Percentiles rank a stretch among this genome's conserved stretches.
Conservation (phyloP, 2,113 vertebrate genomes). For the Variabilichromis moorii region DNA sequence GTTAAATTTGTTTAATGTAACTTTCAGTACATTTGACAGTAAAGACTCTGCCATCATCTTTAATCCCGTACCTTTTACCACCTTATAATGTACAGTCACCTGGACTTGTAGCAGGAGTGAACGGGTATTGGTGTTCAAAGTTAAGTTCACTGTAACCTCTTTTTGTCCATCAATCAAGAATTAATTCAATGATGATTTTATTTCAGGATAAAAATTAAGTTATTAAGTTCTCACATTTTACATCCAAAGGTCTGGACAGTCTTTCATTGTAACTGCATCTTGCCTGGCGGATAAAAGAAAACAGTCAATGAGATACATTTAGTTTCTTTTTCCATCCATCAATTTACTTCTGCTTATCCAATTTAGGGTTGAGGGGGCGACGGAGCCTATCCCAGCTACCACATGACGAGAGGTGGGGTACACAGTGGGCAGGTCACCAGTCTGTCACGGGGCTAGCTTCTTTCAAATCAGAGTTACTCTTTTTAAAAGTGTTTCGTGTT, state of each 20-base stretch:
- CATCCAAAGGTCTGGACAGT: background rate
- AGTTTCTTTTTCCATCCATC: background rate
- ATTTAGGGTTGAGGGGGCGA: background rate
- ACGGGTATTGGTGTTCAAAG: background rate
- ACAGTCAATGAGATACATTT: background rate
- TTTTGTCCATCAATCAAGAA: background rate
- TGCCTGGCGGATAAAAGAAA: accelerated
- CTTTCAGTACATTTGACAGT: background rate
- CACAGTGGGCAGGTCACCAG: background rate
- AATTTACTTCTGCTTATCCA: background rate
- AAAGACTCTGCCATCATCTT: background rate
- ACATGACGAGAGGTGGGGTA: background rate
- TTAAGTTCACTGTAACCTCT: background rate
- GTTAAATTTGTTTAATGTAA: background rate
- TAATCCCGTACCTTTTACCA: background rate
- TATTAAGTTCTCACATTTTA: background rate
- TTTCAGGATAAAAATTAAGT: background rate
- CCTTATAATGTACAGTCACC: background rate
- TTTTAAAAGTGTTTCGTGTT: background rate
- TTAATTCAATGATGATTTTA: background rate
- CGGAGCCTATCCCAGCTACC: background rate
- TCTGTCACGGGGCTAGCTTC: background rate
- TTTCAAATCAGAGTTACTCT: background rate
- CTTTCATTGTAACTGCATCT: background rate
- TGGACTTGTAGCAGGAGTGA: background rate